Evolutionary conservation across 2,888 invertebrate genomes (phyloP), one percentile per base, ranked within the genome.

Genomic region (Mantis religiosa): DNA sequence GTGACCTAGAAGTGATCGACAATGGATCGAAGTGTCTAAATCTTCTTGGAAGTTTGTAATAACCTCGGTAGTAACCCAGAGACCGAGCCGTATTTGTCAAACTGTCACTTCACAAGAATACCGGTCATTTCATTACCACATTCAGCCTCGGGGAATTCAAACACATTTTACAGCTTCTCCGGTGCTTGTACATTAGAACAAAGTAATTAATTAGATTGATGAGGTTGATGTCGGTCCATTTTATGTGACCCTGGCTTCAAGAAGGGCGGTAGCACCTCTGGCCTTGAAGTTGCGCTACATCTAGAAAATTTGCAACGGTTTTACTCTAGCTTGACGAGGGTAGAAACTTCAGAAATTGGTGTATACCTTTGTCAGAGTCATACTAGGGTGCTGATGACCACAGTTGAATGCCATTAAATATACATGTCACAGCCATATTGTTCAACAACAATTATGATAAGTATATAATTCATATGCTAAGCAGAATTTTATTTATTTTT

Each of bases 141-240:
- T 3, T 71, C 54, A 71, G 54, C 54, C 54, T 71, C 54, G 25
- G 54, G 54, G 54, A 71, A 71, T 71, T 71, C 54, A 71, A 71
- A 71, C 25, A 71, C 54, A 71, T 71, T 71, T 86, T 28, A 81
- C 15, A 25, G 71, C 86, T 71, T 15, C 71, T 28, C 2, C 47
- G 86, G 86, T 28, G 71, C 71, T 85, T 12, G 28, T 28, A 27
- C 85, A 54, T 85, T 85, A 54, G 47, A 27, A n/a, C 81, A 86
- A 20, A 86, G 81, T 86, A 86, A 86, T 86, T 86, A 86, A 86
- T 86, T 81, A 86, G 86, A 20, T 25, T 86, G 86, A 81, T 81
- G 54, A n/a, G 47, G 86, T 30, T 81, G 54, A 20, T 25, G 54
- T 15, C 54, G 54, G 54, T 71, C 81, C 71, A 81, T 86, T 86